Evolutionary conservation across 2,797 vertebrate genomes (phyloP).

Genomic region (Microctenopoma stevenorrisi): DNA sequence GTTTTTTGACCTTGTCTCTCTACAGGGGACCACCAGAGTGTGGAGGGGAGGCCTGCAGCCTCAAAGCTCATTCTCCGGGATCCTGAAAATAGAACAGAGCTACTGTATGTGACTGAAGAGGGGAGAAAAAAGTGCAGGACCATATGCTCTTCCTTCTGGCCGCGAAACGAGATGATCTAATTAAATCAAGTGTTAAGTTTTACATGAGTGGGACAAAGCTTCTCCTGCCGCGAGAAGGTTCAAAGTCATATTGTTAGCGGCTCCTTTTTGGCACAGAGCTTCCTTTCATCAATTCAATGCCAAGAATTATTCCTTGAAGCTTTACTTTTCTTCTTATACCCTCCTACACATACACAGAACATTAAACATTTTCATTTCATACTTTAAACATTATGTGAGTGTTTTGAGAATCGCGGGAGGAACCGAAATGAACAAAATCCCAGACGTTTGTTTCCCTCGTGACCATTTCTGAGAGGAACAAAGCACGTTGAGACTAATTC

Average conservation of each 20-base stretch:
- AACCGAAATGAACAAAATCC: conserved; percentile 33
- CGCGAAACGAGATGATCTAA: conserved; percentile 69
- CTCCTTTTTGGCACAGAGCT: conserved; percentile 26
- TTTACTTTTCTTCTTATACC: not conserved
- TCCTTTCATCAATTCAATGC: not conserved
- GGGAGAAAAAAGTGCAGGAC: conserved; percentile 44
- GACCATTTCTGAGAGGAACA: conserved; percentile 54
- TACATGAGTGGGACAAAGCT: conserved; percentile 69
- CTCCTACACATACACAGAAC: not conserved
- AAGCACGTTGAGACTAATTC: conserved; percentile 29
- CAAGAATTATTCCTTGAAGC: conserved; percentile 13
- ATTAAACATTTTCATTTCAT: conserved; percentile 25
- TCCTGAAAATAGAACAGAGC: conserved; percentile 75
- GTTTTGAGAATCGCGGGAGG: conserved; percentile 22
- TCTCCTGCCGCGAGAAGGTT: conserved; percentile 61
- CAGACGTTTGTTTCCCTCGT: conserved; percentile 38
- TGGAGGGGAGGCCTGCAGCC: conserved; percentile 56
- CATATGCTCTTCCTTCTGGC: conserved; percentile 81
- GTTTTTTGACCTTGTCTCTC: conserved; percentile 65
- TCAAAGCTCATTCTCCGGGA: conserved; percentile 59
- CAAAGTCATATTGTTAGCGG: conserved; percentile 43
- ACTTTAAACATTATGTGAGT: not conserved
- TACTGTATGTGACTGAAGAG: conserved; percentile 54
- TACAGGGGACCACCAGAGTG: conserved; percentile 47
- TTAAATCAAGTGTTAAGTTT: conserved; percentile 75